Evolutionary conservation across 2,888 invertebrate genomes (phyloP), one percentile per base, ranked within the genome.

Genomic region (Rhogogaster chlorosoma): DNA sequence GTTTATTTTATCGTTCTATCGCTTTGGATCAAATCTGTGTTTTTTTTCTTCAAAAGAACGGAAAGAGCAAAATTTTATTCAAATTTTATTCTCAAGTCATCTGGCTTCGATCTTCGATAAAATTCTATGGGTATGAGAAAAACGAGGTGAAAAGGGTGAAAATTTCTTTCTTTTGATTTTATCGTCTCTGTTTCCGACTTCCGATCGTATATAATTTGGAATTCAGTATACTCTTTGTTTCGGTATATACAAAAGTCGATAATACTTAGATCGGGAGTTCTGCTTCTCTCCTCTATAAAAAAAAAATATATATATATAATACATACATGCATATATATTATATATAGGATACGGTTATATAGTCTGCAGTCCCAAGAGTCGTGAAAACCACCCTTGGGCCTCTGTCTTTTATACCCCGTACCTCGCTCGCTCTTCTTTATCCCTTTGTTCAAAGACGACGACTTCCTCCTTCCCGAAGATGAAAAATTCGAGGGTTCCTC

Each of bases 201-300:
- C 38, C 29, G n/a, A 49, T 49, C 49, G 18, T 49, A 18, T 49
- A 18, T 49, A 49, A 49, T 49, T n/a, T 49, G 1, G 10, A n/a
- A 5, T 49, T 49, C n/a, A 49, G n/a, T 18, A 4, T 18, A 4
- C 18, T 71, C 71, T 38, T 71, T 38, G 71, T 71, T 71, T 18
- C 36, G 71, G 6, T 32, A n/a, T 12, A 10, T 10, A 10, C 42
- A 29, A 45, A 75, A 45, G 26, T 75, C 75, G 75, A 75, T 75
- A 29, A 75, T 49, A 49, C 49, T 75, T 75, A 75, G 45, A 26
- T 45, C 29, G n/a, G n/a, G 15, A 75, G 9, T 75, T 75, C 45
- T 29, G 29, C 29, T 75, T 75, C 45, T 36, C 22, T 36, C 38
- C 1, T 38, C 18, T 45, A 26, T 64, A 12, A 64, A 12, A 64